Base-by-base conservation (phyloP, 1,140 invertebrate species). In the Drosophila funebris region DNA sequence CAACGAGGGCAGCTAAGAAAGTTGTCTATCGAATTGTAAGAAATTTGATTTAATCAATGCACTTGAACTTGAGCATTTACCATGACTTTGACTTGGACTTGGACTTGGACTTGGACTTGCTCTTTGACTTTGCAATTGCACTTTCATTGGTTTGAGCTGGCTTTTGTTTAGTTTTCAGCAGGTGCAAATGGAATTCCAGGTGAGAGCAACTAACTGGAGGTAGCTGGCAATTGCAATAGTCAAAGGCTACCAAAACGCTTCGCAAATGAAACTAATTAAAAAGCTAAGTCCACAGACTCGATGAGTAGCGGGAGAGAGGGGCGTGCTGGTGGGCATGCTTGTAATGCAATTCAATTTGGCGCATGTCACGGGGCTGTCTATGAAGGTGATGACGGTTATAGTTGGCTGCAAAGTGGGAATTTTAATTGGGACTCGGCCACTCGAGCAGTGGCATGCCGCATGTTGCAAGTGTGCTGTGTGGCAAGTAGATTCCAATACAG, bases 241-340 rank as follows among this genome's bases (percentile, higher is more conserved):
- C 33, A 54, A 54, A 36, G 18, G 52, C 22, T 36, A 20, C 29
- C 16, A 54, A n/a, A 54, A 22, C 52, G 24, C 18, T 14, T 54
- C n/a, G 52, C 33, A 27, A 24, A 27, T 22, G 57, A 20, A 27
- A 37, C 27, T 37, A 48, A 62, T 62, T 62, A 50, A 62, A 50
- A 50, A 13, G 57, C 57, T 60, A 33, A 27, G 41, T 36, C 20
- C 29, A 9, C 9, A 4, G 0, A n/a, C 13, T n/a, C n/a, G 8
- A 27, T 27, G 6, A 27, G 24, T 24, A 24, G 4, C 22, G 22
- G 4, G 22, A 24, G 22, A n/a, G 22, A 24, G 22, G 22, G n/a
- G n/a, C n/a, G n/a, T n/a, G n/a, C n/a, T 24, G 2, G 22, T 3
- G 31, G 11, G 31, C 8, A n/a, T 9, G n/a, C 1, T 7, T 5